These are phyloP conservation scores for Sebastes schlegelii DNA, from an alignment of 2,113 vertebrate species.

Conservation along the genomic window DNA sequence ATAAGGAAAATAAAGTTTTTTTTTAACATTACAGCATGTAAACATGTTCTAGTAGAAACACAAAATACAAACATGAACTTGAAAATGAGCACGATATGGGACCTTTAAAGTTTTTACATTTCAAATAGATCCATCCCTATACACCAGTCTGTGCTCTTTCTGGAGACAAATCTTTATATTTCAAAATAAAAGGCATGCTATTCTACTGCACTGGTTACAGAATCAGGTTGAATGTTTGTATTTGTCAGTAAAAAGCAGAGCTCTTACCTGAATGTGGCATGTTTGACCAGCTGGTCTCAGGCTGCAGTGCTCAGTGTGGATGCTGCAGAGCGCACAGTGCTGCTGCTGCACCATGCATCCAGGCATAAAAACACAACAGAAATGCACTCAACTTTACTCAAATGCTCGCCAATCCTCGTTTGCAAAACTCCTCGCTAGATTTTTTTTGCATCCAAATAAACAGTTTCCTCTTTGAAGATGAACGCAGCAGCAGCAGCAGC, in stretches of 20 bases:
- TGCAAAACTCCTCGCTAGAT: neutral
- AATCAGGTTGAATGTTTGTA: too few relatives aligned
- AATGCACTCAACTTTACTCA: slow-evolving; percentile 31
- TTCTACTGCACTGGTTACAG: neutral
- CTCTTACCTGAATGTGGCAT: slow-evolving; percentile 48
- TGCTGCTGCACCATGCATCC: slow-evolving; percentile 17
- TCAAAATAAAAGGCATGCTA: neutral
- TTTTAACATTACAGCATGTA: too few relatives aligned
- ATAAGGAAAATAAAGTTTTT: too few relatives aligned
- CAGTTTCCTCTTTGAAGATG: neutral
- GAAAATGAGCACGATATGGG: too few relatives aligned
- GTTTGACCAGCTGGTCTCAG: neutral
- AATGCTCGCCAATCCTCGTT: neutral
- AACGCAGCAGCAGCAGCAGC: slow-evolving; percentile 8
- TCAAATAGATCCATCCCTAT: neutral
- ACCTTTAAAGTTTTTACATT: too few relatives aligned
- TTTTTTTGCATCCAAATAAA: neutral
- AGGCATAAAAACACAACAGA: neutral
- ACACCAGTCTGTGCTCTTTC: neutral
- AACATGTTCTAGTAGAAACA: too few relatives aligned
- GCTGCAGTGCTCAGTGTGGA: slow-evolving; percentile 57
- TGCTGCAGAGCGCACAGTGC: slow-evolving; percentile 60
- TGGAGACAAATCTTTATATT: neutral
- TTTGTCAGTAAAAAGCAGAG: neutral
- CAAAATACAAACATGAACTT: too few relatives aligned